phyloP scores from a whole-genome alignment of 1,140 invertebrate genomes.

The Ooceraea biroi region DNA sequence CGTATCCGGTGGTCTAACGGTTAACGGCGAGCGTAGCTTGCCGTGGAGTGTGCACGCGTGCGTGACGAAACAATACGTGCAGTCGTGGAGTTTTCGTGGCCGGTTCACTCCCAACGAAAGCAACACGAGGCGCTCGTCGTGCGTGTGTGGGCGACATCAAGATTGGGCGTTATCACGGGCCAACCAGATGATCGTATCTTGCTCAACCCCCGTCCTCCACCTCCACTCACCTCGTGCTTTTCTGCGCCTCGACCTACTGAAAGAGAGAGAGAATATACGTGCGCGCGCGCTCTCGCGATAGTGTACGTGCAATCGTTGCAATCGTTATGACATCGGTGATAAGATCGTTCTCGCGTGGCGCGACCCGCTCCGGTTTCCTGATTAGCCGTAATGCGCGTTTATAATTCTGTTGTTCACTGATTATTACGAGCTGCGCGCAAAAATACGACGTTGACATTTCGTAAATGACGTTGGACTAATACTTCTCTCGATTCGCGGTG shows the following conservation, averaged over 20 bases:
- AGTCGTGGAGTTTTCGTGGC: slow-evolving; percentile 50
- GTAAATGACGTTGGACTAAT: neutral
- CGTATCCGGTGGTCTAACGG: slow-evolving; percentile 70
- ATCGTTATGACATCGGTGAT: slow-evolving; percentile 44
- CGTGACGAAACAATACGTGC: slow-evolving; percentile 66
- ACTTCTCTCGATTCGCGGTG: too few species aligned
- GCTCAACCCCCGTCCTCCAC: neutral
- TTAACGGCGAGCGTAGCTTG: slow-evolving; percentile 21
- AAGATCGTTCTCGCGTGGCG: slow-evolving; percentile 51
- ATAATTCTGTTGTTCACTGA: neutral
- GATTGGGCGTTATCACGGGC: slow-evolving; percentile 64
- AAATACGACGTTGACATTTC: neutral
- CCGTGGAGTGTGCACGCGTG: neutral
- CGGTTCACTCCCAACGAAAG: slow-evolving; percentile 21
- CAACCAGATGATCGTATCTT: slow-evolving; percentile 57
- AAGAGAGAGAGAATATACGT: neutral
- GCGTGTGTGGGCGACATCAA: slow-evolving; percentile 43
- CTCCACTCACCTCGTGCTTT: neutral
- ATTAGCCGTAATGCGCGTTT: slow-evolving; percentile 39
- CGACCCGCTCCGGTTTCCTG: slow-evolving; percentile 32
- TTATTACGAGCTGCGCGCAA: neutral
- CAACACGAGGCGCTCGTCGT: slow-evolving; percentile 36
- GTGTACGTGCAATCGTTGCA: slow-evolving; percentile 67
- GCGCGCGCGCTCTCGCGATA: too few species aligned
- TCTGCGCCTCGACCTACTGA: slow-evolving; percentile 51